A percentile compares a stretch with the other conserved stretches of the same genome.
Evolutionary conservation across 2,797 vertebrate genomes (phyloP).

Genomic region (Channallabes apus): DNA sequence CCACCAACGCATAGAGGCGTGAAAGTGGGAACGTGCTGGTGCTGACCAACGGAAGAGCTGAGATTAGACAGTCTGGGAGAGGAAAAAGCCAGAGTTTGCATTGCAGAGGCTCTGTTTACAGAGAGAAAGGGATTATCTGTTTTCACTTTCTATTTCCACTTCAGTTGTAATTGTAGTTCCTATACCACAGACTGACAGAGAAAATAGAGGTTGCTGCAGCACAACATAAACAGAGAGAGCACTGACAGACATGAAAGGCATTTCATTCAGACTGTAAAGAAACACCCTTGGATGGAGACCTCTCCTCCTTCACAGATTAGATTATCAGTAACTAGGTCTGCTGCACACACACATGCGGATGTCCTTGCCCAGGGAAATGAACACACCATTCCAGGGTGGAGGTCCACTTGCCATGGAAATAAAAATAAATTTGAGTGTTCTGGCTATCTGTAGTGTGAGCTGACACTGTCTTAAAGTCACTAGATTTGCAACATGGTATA

Average conservation of each 20-base stretch:
- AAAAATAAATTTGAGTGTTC: constrained; percentile 55
- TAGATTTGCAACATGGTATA: neutral
- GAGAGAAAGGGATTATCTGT: constrained; percentile 8
- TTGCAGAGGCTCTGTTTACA: constrained; percentile 30
- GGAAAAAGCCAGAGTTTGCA: constrained; percentile 41
- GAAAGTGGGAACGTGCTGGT: constrained; percentile 34
- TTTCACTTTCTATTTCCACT: constrained; percentile 18
- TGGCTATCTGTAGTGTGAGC: constrained; percentile 34
- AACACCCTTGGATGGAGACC: constrained; percentile 38
- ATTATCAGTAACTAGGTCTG: constrained; percentile 52
- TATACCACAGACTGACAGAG: neutral
- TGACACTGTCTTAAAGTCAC: constrained; percentile 22
- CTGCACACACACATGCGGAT: constrained; percentile 55
- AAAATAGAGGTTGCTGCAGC: constrained; percentile 15
- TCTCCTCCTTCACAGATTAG: constrained; percentile 55
- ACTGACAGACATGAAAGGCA: constrained; percentile 16
- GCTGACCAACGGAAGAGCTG: constrained; percentile 31
- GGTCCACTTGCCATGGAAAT: constrained; percentile 57
- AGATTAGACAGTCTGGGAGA: constrained; percentile 45
- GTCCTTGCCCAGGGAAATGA: constrained; percentile 61
- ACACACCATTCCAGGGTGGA: constrained; percentile 57
- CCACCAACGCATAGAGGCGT: constrained; percentile 31
- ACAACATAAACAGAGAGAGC: constrained; percentile 14
- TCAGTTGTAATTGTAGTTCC: constrained; percentile 13
- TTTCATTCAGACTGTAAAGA: constrained; percentile 18